A percentile compares a stretch with the other conserved stretches of the same genome.
These are phyloP conservation scores for Etheostoma spectabile DNA, from an alignment of 2,113 vertebrate species.

Conservation along the genomic window DNA sequence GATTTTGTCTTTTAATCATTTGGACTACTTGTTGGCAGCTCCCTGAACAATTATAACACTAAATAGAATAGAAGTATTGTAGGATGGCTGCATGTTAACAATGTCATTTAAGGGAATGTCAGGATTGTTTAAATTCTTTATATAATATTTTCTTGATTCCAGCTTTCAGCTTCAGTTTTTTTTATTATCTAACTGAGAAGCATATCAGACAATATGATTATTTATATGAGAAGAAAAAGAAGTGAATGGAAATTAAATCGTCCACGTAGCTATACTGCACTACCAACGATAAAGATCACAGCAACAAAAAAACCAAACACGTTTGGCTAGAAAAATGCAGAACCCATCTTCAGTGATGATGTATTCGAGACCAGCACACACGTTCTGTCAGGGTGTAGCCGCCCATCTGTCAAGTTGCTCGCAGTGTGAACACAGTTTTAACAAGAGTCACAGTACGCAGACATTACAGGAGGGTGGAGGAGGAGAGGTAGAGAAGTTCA, in stretches of 20 bases:
- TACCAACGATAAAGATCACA: too few relatives aligned
- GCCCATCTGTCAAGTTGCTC: conserved; percentile 16
- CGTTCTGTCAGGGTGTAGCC: not conserved
- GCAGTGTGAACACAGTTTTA: conserved; percentile 23
- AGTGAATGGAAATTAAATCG: too few relatives aligned
- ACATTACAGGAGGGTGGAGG: not conserved
- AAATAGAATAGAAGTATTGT: not conserved
- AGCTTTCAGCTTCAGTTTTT: not conserved
- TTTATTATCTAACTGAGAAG: too few relatives aligned
- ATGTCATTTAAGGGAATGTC: not conserved
- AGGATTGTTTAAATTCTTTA: not conserved
- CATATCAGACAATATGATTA: too few relatives aligned
- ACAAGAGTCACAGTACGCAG: not conserved
- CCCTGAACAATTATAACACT: not conserved
- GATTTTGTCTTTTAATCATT: too few relatives aligned
- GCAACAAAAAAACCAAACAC: too few relatives aligned
- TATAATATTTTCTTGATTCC: not conserved
- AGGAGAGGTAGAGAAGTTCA: not conserved
- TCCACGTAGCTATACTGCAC: too few relatives aligned
- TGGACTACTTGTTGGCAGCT: not conserved
- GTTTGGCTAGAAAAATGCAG: not conserved
- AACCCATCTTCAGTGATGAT: not conserved
- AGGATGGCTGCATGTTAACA: not conserved
- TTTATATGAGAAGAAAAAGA: not conserved
- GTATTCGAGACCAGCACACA: not conserved